Conservation (phyloP, 1,140 invertebrate species). For the Drosophila nasuta region DNA sequence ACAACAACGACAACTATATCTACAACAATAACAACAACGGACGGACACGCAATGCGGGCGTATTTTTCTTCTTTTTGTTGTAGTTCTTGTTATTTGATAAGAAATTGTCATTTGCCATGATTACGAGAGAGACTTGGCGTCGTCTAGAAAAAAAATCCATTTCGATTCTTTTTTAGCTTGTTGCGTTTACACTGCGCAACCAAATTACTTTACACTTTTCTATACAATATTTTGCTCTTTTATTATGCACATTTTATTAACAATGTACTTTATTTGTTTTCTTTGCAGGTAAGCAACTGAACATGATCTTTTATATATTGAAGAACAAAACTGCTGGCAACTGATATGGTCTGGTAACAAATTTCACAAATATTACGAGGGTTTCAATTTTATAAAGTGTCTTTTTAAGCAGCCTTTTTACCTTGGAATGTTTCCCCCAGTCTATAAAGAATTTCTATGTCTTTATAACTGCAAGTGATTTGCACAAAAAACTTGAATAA, state of each 20-base stretch:
- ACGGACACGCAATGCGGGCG: conserved; percentile 58
- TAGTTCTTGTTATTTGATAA: conserved; percentile 57
- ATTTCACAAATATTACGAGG: neutral
- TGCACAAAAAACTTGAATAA: too few species aligned
- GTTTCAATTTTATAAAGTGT: too few species aligned
- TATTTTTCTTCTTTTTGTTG: conserved; percentile 23
- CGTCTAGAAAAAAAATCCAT: conserved; percentile 1
- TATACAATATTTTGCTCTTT: neutral
- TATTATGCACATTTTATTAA: neutral
- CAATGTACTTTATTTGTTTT: conserved; percentile 8
- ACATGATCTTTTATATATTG: neutral
- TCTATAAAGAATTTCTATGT: too few species aligned
- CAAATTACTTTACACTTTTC: neutral
- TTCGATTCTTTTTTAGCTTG: neutral
- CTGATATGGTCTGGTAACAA: neutral
- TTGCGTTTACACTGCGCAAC: conserved; percentile 2
- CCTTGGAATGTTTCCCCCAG: too few species aligned
- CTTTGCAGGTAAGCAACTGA: conserved; percentile 60
- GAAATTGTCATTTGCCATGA: conserved; percentile 67
- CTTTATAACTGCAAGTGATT: too few species aligned
- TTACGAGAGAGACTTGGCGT: conserved; percentile 17
- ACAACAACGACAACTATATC: conserved; percentile 32
- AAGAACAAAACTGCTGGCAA: neutral
- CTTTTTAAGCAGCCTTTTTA: too few species aligned
- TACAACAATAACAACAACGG: neutral